Conservation (phyloP, 2,888 invertebrate species). For the Patella caerulea region DNA sequence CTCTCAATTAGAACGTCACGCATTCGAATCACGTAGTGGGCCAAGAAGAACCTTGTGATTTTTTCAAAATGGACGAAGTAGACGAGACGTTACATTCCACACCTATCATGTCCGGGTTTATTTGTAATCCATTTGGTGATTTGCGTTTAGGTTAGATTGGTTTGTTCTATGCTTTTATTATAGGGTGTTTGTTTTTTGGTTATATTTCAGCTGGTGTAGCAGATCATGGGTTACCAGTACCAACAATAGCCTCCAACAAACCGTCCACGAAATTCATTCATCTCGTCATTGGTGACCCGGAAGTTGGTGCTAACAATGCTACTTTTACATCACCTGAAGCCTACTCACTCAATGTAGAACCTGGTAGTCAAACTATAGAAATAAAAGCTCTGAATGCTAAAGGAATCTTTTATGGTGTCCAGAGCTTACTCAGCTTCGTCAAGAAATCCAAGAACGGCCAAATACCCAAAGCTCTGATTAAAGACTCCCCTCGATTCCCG, state of each 20-base stretch:
- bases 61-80: too few relatives aligned
- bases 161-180: background rate
- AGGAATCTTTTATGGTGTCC: slow-evolving; percentile 43
- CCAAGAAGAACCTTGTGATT: too few relatives aligned
- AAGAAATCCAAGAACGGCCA: slow-evolving; percentile 21
- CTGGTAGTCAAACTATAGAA: slow-evolving; percentile 27
- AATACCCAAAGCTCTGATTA: slow-evolving; percentile 37
- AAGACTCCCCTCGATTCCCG: slow-evolving; percentile 50
- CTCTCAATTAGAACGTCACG: too few relatives aligned
- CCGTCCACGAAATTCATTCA: slow-evolving; percentile 8
- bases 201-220: slow-evolving; percentile 8
- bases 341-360: slow-evolving; percentile 42
- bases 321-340: slow-evolving; percentile 26
- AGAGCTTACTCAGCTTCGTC: slow-evolving; percentile 36
- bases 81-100: too few relatives aligned
- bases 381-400: slow-evolving; percentile 26
- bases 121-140: too few relatives aligned
- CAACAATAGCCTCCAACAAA: background rate
- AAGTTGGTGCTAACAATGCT: slow-evolving; percentile 7
- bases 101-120: too few relatives aligned
- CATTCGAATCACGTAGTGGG: too few relatives aligned
- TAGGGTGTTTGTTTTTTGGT: background rate
- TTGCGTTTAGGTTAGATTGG: too few relatives aligned
- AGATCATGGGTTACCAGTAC: background rate
- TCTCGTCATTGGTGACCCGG: slow-evolving; percentile 18